Conservation (phyloP, 2,888 invertebrate genomes). For the Amblyteles armatorius region DNA sequence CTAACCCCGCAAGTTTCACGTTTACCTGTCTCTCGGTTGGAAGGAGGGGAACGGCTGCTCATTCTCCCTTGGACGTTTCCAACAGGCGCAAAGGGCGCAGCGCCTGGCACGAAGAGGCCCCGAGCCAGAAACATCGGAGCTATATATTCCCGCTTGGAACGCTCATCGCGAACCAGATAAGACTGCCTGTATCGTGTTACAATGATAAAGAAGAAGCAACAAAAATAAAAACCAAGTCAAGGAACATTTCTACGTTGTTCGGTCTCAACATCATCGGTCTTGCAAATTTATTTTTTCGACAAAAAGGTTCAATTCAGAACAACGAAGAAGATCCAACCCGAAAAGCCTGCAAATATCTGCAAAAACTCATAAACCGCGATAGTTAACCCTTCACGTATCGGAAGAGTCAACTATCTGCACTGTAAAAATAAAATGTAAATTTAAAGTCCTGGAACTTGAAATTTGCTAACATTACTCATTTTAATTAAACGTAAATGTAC, state of each 20-base stretch:
- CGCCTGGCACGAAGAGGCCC: slow-evolving; percentile 80
- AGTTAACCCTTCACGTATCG: not conserved
- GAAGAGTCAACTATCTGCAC: no score
- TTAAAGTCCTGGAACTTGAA: no score
- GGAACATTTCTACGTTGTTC: not conserved
- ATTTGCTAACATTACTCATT: no score
- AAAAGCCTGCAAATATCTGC: not conserved
- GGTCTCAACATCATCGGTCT: not conserved
- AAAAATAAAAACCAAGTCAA: slow-evolving; percentile 7
- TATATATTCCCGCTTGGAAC: slow-evolving; percentile 38
- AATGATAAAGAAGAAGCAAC: slow-evolving; percentile 18
- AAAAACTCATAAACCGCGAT: not conserved
- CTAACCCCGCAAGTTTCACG: slow-evolving; percentile 36
- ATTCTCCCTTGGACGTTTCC: slow-evolving; percentile 75
- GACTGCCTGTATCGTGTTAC: slow-evolving; percentile 39
- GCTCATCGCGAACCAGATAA: slow-evolving; percentile 54
- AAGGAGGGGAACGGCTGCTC: slow-evolving; percentile 74
- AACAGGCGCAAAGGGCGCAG: slow-evolving; percentile 74
- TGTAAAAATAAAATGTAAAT: no score
- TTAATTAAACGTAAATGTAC: no score
- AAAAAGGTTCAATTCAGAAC: no score
- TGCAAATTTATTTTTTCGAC: not conserved
- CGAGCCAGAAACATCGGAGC: slow-evolving; percentile 57
- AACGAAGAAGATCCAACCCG: not conserved
- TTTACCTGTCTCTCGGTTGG: slow-evolving; percentile 69